Evolutionary conservation across 1,140 invertebrate genomes (phyloP).

Genomic region (Eriocheir sinensis): DNA sequence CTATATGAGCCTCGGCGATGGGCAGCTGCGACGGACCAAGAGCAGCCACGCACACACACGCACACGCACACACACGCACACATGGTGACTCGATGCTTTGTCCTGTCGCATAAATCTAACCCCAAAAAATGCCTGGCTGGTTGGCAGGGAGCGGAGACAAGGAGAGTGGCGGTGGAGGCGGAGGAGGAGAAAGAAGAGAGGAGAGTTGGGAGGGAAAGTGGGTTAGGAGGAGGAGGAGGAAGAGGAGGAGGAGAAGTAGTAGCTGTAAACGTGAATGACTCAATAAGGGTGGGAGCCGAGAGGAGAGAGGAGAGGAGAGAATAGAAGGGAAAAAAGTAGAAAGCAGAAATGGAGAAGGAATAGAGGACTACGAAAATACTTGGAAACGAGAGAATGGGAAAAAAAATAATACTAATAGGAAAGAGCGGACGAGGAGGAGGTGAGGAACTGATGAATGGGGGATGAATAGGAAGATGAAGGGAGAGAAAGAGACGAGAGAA

Average conservation of each 20-base stretch:
- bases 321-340: background rate
- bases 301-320: conserved; percentile 9
- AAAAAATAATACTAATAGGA: no score
- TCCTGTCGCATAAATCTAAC: no score
- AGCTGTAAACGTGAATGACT: background rate
- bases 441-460: no score
- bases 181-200: background rate
- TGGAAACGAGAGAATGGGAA: no score
- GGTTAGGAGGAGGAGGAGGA: background rate
- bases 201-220: background rate
- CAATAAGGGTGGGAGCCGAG: background rate
- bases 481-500: background rate
- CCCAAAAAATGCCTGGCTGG: no score
- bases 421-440: no score
- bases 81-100: no score
- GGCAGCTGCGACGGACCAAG: background rate
- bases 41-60: no score
- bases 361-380: no score
- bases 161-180: background rate
- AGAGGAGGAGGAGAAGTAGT: background rate
- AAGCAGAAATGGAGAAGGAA: no score
- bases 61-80: no score
- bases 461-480: background rate
- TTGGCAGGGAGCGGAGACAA: no score
- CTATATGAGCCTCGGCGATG: background rate